Evolutionary conservation across 64 coral and sea anemone species (phyloP).

Genomic region (Montipora foliosa): DNA sequence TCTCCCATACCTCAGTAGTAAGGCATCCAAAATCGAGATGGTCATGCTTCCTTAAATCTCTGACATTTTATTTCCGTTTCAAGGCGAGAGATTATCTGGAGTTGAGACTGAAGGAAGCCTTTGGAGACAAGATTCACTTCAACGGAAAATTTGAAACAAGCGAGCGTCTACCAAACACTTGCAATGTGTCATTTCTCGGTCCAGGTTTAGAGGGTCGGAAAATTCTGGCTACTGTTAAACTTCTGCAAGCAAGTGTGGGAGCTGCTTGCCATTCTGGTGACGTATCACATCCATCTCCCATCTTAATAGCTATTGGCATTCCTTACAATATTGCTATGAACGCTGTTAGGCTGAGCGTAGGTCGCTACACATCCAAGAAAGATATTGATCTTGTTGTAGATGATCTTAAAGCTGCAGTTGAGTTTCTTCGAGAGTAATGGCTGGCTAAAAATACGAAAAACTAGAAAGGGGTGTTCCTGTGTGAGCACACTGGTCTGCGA

Average conservation of each 20-base stretch:
- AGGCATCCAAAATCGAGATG: no score
- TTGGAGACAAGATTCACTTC: conserved; percentile 79
- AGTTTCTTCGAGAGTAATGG: conserved; percentile 28
- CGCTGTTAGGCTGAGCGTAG: conserved; percentile 94
- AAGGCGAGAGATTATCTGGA: conserved; percentile 95
- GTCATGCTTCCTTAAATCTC: not conserved
- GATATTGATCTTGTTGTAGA: conserved; percentile 86
- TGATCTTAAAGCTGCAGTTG: conserved; percentile 76
- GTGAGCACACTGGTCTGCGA: not conserved
- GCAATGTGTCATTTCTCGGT: conserved; percentile 94
- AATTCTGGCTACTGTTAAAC: conserved; percentile 59
- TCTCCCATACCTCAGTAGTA: no score
- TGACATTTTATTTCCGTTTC: not conserved
- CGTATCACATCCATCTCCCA: conserved; percentile 80
- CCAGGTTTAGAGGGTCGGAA: conserved; percentile 63
- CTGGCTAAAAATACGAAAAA: not conserved
- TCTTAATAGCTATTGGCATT: conserved; percentile 87
- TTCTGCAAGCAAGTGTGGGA: conserved; percentile 89
- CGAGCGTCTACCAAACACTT: conserved; percentile 92
- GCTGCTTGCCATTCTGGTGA: conserved; percentile 93
- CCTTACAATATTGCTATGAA: conserved; percentile 86
- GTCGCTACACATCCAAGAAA: conserved; percentile 73
- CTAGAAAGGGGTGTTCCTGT: not conserved
- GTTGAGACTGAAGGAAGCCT: conserved; percentile 64
- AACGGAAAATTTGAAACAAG: conserved; percentile 92